These are phyloP conservation scores for Drosophila austrosaltans DNA, from an alignment of 2,888 invertebrate genomes.

Conservation along the genomic window DNA sequence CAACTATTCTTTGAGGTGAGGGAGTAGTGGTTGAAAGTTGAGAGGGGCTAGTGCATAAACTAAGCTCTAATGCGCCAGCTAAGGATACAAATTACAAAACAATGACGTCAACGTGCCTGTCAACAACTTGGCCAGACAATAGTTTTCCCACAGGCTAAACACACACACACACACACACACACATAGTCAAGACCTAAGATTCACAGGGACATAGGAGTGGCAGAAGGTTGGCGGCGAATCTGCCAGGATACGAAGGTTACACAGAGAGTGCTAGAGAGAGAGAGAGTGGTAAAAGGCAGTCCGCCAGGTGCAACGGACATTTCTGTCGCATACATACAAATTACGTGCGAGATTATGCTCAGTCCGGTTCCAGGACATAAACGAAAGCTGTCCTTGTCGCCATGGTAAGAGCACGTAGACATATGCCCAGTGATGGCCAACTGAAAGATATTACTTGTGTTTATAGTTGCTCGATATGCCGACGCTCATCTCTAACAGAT, in stretches of 20 bases:
- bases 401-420: conserved; percentile 39
- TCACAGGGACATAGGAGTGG: neutral
- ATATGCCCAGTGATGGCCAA: conserved; percentile 8
- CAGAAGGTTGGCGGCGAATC: neutral
- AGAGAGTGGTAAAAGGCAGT: conserved; percentile 28
- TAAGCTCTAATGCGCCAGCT: conserved; percentile 75
- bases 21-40: neutral
- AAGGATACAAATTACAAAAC: conserved; percentile 78
- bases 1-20: conserved; percentile 20
- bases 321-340: conserved; percentile 78
- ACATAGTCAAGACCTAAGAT: conserved; percentile 2
- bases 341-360: conserved; percentile 71
- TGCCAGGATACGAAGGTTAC: conserved; percentile 13
- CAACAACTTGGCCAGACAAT: conserved; percentile 79
- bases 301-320: conserved; percentile 73
- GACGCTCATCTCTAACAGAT: conserved; percentile 2
- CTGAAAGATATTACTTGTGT: conserved; percentile 15
- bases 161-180: conserved; percentile 12
- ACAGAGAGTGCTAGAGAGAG: no score
- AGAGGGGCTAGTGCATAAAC: conserved; percentile 55
- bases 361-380: conserved; percentile 18
- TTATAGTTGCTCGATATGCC: neutral
- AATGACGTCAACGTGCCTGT: conserved; percentile 80
- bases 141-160: conserved; percentile 57
- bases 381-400: conserved; percentile 12